phyloP scores from a whole-genome alignment of 2,113 vertebrate species.

The Xiphophorus hellerii region DNA sequence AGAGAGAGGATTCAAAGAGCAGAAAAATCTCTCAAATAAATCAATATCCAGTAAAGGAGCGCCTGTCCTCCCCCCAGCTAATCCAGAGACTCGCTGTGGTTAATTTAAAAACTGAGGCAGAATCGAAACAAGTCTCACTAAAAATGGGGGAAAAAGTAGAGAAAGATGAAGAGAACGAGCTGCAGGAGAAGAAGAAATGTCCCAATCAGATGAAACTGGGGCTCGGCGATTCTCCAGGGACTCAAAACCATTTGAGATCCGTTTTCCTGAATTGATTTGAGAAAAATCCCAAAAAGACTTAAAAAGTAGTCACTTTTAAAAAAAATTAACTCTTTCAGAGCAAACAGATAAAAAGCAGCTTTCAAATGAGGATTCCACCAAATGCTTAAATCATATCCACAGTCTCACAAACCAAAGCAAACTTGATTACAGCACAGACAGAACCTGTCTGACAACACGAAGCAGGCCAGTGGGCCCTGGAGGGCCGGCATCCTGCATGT shows the following conservation, averaged over 20 bases:
- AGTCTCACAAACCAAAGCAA: no score
- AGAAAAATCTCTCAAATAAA: conserved; percentile 16
- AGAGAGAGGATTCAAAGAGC: conserved; percentile 26
- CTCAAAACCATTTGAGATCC: background rate
- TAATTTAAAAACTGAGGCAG: background rate
- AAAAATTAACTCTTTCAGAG: background rate
- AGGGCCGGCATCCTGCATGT: no score
- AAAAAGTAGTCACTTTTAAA: background rate
- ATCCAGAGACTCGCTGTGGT: background rate
- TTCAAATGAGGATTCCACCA: no score
- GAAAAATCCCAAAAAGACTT: background rate
- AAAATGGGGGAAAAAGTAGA: background rate
- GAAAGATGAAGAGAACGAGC: conserved; percentile 23
- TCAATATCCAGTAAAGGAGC: background rate
- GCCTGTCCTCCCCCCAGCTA: background rate
- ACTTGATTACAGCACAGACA: no score
- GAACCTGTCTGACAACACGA: no score
- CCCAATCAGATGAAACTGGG: conserved; percentile 31
- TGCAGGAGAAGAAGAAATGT: conserved; percentile 19
- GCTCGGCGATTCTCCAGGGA: background rate
- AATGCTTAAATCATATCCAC: no score
- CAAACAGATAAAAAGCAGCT: background rate
- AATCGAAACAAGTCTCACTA: no score
- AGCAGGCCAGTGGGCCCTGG: no score
- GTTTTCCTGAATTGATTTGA: background rate